Evolutionary conservation across 2,113 vertebrate species (phyloP).

Genomic region (Laticauda colubrina): DNA sequence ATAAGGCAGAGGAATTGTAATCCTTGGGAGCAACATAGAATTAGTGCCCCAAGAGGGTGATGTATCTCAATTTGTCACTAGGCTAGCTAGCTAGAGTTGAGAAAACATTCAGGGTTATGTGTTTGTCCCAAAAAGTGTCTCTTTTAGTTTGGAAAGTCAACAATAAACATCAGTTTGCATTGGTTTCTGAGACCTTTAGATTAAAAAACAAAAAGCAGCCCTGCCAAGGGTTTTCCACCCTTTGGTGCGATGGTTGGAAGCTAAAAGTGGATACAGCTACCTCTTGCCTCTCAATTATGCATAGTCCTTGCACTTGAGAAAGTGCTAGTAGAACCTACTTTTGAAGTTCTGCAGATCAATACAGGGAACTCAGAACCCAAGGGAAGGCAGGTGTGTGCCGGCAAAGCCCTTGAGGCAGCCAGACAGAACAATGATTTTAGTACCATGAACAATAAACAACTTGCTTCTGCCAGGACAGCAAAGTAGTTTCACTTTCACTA

Average conservation of each 20-base stretch:
- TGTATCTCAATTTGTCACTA: not conserved
- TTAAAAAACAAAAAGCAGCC: not conserved
- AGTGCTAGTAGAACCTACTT: not conserved
- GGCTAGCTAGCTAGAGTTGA: not conserved
- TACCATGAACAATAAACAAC: not conserved
- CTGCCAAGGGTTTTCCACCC: not conserved
- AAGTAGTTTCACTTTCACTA: not conserved
- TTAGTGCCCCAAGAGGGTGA: not conserved
- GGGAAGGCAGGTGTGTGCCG: not conserved
- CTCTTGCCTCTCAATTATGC: not conserved
- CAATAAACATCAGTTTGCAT: not conserved
- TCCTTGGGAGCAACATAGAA: not conserved
- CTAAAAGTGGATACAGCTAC: not conserved
- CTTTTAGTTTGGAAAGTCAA: not conserved
- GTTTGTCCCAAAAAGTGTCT: not conserved
- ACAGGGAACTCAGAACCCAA: not conserved
- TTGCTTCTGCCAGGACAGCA: not conserved
- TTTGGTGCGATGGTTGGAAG: not conserved
- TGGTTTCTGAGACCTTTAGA: not conserved
- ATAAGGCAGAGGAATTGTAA: not conserved
- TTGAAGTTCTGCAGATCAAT: not conserved
- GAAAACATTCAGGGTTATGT: not conserved
- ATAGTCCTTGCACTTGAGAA: not conserved
- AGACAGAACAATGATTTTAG: not conserved
- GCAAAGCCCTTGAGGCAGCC: not conserved